Evolutionary conservation across 2,797 vertebrate genomes (phyloP), one percentile per base, ranked within the genome.

Genomic region (Rousettus madagascariensis): DNA sequence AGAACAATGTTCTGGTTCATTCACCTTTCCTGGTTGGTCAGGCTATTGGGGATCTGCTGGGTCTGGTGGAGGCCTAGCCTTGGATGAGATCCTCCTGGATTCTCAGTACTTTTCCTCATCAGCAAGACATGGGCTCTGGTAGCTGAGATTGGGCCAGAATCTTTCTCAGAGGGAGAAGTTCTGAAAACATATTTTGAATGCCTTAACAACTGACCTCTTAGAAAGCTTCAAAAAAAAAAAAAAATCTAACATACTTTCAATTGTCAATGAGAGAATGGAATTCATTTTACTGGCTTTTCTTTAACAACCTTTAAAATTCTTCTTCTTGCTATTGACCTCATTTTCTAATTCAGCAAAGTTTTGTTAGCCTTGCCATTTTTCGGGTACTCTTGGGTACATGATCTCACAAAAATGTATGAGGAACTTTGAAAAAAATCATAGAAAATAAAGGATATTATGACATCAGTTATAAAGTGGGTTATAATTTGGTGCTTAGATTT

Each of bases 401-500:
- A 82, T 22, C 24, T 90, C n/a, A 82, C 46, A 68, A 88, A 69
- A 61, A 69, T 13, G 2, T 92, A 20, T 33, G 41, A 83, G 17
- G 30, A 51, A 59, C 17, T 33, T 94, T 74, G 41, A 0, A 22
- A 66, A 83, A 84, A 86, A n/a, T 69, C 53, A 8, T 15, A 72
- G 30, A 57, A 93, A 83, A 63, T 89, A 87, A 59, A 36, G n/a
- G 33, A n/a, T 89, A 36, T 96, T 59, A 22, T 46, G 46, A 88
- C 71, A 49, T 72, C 28, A 69, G 0, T 72, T 68, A 63, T 68
- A 68, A 36, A 53, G 15, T 36, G 26, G 12, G 20, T 22, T 86
- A 66, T 51, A 82, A 74, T 59, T 87, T 75, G 36, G 30, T 2
- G 41, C 53, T 87, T 92, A 80, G 61, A 80, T 85, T 94, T 90